A percentile compares a stretch with the other conserved stretches of the same genome.
These are phyloP conservation scores for Clepsis dumicolana DNA, from an alignment of 2,888 invertebrate genomes.

Conservation along the genomic window DNA sequence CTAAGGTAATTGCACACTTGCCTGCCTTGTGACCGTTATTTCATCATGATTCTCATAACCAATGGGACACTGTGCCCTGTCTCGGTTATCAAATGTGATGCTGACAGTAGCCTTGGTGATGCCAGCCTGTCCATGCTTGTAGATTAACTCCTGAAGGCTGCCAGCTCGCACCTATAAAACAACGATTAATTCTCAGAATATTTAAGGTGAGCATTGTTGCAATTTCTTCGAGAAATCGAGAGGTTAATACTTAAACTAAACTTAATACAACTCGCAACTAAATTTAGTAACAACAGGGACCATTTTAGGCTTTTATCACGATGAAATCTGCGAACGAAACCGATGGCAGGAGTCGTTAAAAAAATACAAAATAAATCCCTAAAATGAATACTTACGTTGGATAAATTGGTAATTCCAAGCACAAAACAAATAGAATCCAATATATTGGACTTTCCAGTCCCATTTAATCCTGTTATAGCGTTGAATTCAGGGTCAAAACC, in stretches of 20 bases:
- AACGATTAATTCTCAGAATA: background rate
- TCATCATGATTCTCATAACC: slow-evolving; percentile 97
- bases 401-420: slow-evolving; percentile 96
- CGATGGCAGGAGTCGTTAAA: slow-evolving; percentile 18
- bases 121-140: slow-evolving; percentile 98
- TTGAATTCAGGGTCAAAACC: slow-evolving; percentile 98
- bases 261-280: background rate
- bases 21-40: slow-evolving; percentile 96
- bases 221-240: too few relatives aligned
- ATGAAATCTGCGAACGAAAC: background rate
- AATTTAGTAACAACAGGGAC: background rate
- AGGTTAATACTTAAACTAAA: too few relatives aligned
- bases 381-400: slow-evolving; percentile 89
- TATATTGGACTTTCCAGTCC: slow-evolving; percentile 99
- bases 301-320: background rate
- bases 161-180: slow-evolving; percentile 93
- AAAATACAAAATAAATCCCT: background rate
- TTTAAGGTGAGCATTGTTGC: background rate
- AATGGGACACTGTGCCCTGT: slow-evolving; percentile 92
- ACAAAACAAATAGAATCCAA: slow-evolving; percentile 99
- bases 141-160: slow-evolving; percentile 97
- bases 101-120: slow-evolving; percentile 98
- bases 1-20: slow-evolving; percentile 60
- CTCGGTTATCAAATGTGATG: slow-evolving; percentile 97
- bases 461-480: slow-evolving; percentile 99